Evolutionary conservation across 1,140 invertebrate genomes (phyloP).

Genomic region (Tetragnatha versicolor): DNA sequence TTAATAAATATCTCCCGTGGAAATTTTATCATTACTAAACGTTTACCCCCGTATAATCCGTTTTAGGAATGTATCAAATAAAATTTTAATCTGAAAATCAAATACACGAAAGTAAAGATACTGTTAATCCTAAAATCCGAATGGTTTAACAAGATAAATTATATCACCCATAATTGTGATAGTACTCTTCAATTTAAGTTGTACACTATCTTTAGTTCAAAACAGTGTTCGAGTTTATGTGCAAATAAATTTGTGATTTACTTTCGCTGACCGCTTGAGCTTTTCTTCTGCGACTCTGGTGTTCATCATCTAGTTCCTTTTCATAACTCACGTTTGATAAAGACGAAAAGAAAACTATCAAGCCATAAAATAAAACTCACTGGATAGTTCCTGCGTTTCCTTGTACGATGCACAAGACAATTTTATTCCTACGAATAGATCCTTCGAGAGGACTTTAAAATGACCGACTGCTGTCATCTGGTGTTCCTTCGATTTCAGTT

Average conservation of each 20-base stretch:
- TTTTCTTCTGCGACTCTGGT: not conserved
- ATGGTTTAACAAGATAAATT: too few species aligned
- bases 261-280: not conserved
- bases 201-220: too few species aligned
- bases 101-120: too few species aligned
- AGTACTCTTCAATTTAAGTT: too few species aligned
- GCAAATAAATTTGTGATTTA: not conserved
- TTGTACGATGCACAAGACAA: constrained; percentile 48
- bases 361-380: constrained; percentile 30
- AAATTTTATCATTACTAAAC: too few species aligned
- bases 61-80: too few species aligned
- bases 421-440: constrained; percentile 22
- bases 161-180: too few species aligned
- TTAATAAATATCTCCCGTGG: too few species aligned
- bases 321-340: constrained; percentile 31
- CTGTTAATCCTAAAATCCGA: too few species aligned
- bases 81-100: too few species aligned
- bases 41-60: too few species aligned
- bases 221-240: too few species aligned
- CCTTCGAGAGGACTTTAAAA: constrained; percentile 5
- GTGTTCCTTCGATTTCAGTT: constrained; percentile 21
- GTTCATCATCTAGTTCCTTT: constrained; percentile 43
- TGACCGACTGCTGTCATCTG: not conserved
- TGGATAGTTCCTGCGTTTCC: constrained; percentile 49
- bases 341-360: constrained; percentile 25